A percentile compares a stretch with the other conserved stretches of the same genome.
phyloP scores from a whole-genome alignment of 2,888 invertebrate species.

The Phymatocera aterrima region DNA sequence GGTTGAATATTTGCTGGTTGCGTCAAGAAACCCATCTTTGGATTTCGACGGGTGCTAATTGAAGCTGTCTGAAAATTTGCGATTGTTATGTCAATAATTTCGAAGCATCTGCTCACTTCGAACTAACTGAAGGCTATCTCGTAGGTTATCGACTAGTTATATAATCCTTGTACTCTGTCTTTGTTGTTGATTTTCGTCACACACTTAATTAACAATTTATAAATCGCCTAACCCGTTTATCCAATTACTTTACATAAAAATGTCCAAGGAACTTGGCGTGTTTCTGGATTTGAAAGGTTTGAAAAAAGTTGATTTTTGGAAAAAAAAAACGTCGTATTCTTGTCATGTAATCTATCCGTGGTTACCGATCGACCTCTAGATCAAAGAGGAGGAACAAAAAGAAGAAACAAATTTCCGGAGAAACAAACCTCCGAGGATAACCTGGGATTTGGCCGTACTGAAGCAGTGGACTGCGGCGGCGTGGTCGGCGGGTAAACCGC shows the following conservation, averaged over 20 bases:
- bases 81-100: background rate
- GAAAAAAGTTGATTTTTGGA: background rate
- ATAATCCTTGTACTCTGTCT: no score
- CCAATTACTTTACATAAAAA: background rate
- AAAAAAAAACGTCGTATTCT: background rate
- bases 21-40: background rate
- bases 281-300: background rate
- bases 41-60: background rate
- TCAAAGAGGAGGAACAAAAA: background rate
- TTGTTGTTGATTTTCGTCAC: background rate
- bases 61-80: background rate
- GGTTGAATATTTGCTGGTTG: background rate
- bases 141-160: background rate
- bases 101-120: background rate
- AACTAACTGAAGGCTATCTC: background rate
- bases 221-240: background rate
- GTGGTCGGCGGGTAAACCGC: conserved; percentile 53
- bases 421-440: conserved; percentile 62
- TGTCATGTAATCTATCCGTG: background rate
- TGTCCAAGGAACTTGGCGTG: background rate
- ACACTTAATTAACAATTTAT: background rate
- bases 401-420: background rate
- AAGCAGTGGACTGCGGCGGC: conserved; percentile 57
- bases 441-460: conserved; percentile 63
- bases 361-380: background rate